A percentile compares a stretch with the other conserved stretches of the same genome.
phyloP scores from a whole-genome alignment of 2,113 vertebrate species.

The Muntiacus reevesi region DNA sequence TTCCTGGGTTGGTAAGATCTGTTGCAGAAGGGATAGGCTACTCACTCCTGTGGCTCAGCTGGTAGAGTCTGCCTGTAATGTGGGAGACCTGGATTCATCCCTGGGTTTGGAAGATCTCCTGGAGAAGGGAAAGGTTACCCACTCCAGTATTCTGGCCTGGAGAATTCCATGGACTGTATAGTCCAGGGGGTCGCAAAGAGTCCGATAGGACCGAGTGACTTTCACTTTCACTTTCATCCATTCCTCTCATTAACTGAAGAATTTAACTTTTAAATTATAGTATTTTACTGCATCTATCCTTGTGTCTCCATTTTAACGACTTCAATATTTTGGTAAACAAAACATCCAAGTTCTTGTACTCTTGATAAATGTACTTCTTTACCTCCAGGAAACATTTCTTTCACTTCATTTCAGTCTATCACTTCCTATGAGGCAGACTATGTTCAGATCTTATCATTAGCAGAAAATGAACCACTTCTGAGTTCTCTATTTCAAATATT shows the following conservation, averaged over 20 bases:
- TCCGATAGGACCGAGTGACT: fast-evolving
- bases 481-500: neutral
- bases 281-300: neutral
- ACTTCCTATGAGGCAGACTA: neutral
- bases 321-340: neutral
- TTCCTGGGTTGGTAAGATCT: neutral
- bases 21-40: neutral
- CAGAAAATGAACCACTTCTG: neutral
- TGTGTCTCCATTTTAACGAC: neutral
- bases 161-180: neutral
- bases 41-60: neutral
- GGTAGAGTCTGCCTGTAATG: neutral
- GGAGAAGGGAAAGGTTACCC: neutral
- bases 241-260: neutral
- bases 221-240: neutral
- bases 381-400: neutral
- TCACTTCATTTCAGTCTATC: neutral
- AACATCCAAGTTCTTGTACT: neutral
- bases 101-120: neutral
- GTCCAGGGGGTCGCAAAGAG: neutral
- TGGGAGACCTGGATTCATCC: neutral
- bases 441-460: neutral
- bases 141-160: neutral
- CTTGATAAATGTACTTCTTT: neutral
- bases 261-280: neutral